Evolutionary conservation across 2,888 invertebrate genomes (phyloP), one percentile per base, ranked within the genome.

Genomic region (Vesta saturnalis): DNA sequence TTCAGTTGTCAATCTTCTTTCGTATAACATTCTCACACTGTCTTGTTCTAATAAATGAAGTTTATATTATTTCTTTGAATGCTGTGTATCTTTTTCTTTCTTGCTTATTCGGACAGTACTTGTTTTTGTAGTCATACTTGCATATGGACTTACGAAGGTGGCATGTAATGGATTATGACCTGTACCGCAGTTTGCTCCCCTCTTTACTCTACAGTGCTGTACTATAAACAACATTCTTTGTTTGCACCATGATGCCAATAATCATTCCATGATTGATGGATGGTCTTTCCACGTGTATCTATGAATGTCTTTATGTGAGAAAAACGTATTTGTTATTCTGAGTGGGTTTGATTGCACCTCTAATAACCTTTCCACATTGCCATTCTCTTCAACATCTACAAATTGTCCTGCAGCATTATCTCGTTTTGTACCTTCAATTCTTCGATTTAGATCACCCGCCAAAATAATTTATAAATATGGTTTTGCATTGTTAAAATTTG

Each of bases 21-120:
- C 22, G 15, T 55, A 55, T 12, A 21, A 21, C 1, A 12, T 23
- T 22, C 55, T 16, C 10, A 55, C 22, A 21, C 55, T 55, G 8
- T 55, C 55, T 55, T 55, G 55, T 22, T 19, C 10, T 22, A 55
- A 55, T n/a, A n/a, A n/a, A n/a, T n/a, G n/a, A n/a, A n/a, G n/a
- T n/a, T n/a, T n/a, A n/a, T n/a, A n/a, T n/a, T 16, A 21, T 19
- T 6, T 19, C 2, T 8, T 18, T 55, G 18, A 6, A 23, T 22
- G 12, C 6, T 15, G 12, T 15, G 14, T 47, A 30, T n/a, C 14
- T 47, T 47, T 47, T 6, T 47, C 12, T 15, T 47, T n/a, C 6
- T 47, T 14, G 47, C n/a, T 12, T n/a, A 6, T 14, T 14, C 5
- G 6, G 4, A 14, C n/a, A 4, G 4, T 47, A 4, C 6, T 23